Percentiles rank a stretch among this genome's conserved stretches.
These are phyloP conservation scores for Pheucticus melanocephalus DNA, from an alignment of 2,113 vertebrate species.

Conservation along the genomic window DNA sequence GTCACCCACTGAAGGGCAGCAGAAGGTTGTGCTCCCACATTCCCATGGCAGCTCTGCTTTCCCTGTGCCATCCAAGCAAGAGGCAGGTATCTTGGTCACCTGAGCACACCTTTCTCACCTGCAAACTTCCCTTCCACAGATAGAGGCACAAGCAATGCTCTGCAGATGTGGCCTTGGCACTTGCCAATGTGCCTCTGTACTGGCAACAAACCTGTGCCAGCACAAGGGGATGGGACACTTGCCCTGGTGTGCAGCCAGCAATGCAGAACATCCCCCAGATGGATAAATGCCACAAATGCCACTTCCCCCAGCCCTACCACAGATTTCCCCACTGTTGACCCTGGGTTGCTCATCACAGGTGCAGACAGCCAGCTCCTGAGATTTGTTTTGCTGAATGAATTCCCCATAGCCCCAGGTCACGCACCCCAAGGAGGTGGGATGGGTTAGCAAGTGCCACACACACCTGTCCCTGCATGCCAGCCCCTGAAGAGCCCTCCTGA, in stretches of 20 bases:
- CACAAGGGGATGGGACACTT: neutral
- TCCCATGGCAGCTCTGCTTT: neutral
- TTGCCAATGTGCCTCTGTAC: accelerated
- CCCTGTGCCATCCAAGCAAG: neutral
- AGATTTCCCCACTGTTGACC: neutral
- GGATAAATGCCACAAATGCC: neutral
- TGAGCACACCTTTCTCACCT: neutral
- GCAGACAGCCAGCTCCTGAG: accelerated
- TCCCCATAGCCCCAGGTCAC: neutral
- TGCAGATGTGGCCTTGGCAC: neutral
- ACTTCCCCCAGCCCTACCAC: neutral
- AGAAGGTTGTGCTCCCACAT: neutral
- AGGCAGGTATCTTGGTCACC: neutral
- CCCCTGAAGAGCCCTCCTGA: neutral
- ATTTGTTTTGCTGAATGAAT: neutral
- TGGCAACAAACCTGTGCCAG: neutral
- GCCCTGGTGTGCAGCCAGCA: neutral
- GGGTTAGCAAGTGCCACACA: neutral
- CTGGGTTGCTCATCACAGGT: neutral
- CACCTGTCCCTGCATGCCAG: neutral
- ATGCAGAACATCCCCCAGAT: neutral
- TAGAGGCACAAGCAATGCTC: accelerated
- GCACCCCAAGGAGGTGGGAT: neutral
- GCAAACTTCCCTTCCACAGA: neutral
- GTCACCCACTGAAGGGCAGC: neutral